Conservation (phyloP, 1,140 invertebrate genomes). For the Drosophila neocordata region DNA sequence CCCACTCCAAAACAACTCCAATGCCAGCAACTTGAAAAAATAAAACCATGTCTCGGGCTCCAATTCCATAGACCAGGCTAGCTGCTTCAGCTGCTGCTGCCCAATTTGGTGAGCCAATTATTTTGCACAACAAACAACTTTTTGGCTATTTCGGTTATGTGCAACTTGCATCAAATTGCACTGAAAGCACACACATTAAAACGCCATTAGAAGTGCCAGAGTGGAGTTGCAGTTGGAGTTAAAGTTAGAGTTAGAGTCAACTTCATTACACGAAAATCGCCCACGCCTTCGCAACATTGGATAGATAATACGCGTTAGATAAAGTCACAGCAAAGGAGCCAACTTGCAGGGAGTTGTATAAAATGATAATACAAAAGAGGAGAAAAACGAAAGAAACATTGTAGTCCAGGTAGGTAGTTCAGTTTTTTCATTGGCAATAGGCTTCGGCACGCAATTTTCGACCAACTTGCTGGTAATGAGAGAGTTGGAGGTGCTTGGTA, state of each 20-base stretch:
- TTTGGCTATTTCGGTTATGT: constrained; percentile 39
- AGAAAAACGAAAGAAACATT: neutral
- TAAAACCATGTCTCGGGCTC: neutral
- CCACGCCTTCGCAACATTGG: constrained; percentile 50
- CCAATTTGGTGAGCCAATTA: constrained; percentile 69
- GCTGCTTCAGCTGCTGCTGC: constrained; percentile 16
- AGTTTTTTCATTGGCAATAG: constrained; percentile 41
- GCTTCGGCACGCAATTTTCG: constrained; percentile 59
- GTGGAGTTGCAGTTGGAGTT: constrained; percentile 7
- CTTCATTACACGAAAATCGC: constrained; percentile 62
- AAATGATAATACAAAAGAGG: constrained; percentile 51
- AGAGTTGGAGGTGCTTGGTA: constrained; percentile 58
- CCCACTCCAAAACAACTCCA: constrained; percentile 23
- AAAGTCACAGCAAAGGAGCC: constrained; percentile 19
- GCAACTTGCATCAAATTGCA: constrained; percentile 40
- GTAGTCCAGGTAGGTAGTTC: neutral
- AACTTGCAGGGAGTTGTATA: constrained; percentile 33
- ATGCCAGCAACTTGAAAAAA: neutral
- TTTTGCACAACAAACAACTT: constrained; percentile 64
- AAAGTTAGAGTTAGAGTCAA: constrained; percentile 54
- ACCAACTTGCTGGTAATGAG: constrained; percentile 54
- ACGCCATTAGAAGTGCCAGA: constrained; percentile 54
- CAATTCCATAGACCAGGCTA: neutral
- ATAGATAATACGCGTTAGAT: constrained; percentile 49
- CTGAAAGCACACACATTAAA: constrained; percentile 61